Evolutionary conservation across 2,888 invertebrate genomes (phyloP).

Genomic region (Elegia similella): DNA sequence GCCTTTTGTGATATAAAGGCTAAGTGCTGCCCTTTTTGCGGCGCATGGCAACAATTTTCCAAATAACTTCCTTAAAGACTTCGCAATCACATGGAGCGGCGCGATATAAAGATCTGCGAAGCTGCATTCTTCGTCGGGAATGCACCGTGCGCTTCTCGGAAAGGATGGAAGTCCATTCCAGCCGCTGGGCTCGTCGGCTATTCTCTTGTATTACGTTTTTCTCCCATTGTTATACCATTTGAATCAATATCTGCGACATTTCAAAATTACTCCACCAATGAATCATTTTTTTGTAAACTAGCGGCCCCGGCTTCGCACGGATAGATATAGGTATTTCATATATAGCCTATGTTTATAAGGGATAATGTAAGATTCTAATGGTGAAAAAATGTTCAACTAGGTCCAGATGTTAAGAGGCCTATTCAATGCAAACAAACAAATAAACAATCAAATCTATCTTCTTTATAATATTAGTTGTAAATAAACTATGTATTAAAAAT

Average conservation of each 20-base stretch:
- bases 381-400: too few relatives aligned
- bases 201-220: constrained; percentile 39
- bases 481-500: too few relatives aligned
- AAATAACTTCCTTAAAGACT: constrained; percentile 23
- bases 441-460: too few relatives aligned
- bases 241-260: background rate
- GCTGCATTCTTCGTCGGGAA: constrained; percentile 20
- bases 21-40: background rate
- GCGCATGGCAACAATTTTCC: constrained; percentile 4
- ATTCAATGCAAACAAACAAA: too few relatives aligned
- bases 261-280: background rate
- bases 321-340: too few relatives aligned
- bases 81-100: constrained; percentile 15
- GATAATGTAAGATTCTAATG: too few relatives aligned
- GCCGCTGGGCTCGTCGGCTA: constrained; percentile 43
- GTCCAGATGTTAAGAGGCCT: too few relatives aligned
- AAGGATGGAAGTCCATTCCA: constrained; percentile 38
- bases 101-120: constrained; percentile 16
- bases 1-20: background rate
- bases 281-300: too few relatives aligned
- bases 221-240: constrained; percentile 1
- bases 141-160: constrained; percentile 24
- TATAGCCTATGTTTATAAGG: too few relatives aligned
- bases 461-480: too few relatives aligned
- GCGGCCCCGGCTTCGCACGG: too few relatives aligned